Evolutionary conservation across 1,140 invertebrate genomes (phyloP).

Genomic region (Aphelenchoides avenae): DNA sequence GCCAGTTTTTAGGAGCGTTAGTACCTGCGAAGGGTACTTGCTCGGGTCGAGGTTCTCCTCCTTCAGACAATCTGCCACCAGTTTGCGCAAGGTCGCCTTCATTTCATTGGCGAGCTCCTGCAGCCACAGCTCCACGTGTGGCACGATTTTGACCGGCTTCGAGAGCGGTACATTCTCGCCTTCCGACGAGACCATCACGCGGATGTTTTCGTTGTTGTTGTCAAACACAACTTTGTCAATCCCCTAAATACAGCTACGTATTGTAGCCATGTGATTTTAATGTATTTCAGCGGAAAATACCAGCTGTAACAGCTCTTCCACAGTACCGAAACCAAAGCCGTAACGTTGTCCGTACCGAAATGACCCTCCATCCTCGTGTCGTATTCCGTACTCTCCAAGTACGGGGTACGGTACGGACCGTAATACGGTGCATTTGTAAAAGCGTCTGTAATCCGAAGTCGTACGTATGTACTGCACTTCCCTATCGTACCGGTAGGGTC

Average conservation of each 20-base stretch:
- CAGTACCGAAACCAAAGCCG: too few relatives aligned
- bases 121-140: slow-evolving; percentile 82
- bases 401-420: too few relatives aligned
- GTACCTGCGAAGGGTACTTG: slow-evolving; percentile 73
- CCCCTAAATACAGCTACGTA: slow-evolving; percentile 96
- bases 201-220: slow-evolving; percentile 67
- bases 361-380: too few relatives aligned
- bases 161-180: slow-evolving; percentile 76
- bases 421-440: too few relatives aligned
- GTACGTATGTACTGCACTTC: too few relatives aligned
- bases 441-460: too few relatives aligned
- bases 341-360: too few relatives aligned
- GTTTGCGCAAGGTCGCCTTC: slow-evolving; percentile 69
- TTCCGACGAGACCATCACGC: slow-evolving; percentile 74
- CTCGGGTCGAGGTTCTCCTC: slow-evolving; percentile 68
- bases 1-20: neutral
- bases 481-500: too few relatives aligned
- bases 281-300: too few relatives aligned
- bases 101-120: slow-evolving; percentile 75
- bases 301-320: too few relatives aligned
- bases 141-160: slow-evolving; percentile 72
- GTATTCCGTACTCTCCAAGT: too few relatives aligned
- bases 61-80: slow-evolving; percentile 70
- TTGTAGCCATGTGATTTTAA: slow-evolving; percentile 67
- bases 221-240: slow-evolving; percentile 73